phyloP scores from a whole-genome alignment of 2,113 vertebrate species.

The Caranx melampygus region DNA sequence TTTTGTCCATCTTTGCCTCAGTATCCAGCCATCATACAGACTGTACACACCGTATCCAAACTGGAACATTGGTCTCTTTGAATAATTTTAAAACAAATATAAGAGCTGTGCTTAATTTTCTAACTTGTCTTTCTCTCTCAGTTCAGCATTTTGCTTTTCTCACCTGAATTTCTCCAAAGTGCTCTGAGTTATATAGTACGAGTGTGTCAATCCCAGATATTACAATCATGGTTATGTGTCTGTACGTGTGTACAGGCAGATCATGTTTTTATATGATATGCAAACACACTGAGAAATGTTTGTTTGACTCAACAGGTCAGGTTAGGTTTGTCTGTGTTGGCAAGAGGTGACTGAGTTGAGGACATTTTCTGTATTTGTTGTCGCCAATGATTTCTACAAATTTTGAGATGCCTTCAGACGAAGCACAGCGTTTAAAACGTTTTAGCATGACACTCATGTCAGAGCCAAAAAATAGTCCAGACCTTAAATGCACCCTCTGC shows the following conservation, averaged over 20 bases:
- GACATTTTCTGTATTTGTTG: constrained; percentile 8
- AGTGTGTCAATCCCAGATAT: constrained; percentile 28
- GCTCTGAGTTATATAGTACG: constrained; percentile 1
- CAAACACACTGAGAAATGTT: constrained; percentile 39
- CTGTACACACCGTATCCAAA: background rate
- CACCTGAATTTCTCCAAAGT: constrained; percentile 11
- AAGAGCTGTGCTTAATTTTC: background rate
- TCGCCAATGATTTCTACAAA: constrained; percentile 18
- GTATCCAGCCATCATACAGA: background rate
- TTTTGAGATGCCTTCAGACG: constrained; percentile 35
- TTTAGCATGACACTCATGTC: constrained; percentile 43
- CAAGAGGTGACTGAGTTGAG: constrained; percentile 18
- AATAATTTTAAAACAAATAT: background rate
- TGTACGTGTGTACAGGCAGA: constrained; percentile 25
- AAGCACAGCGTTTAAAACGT: constrained; percentile 44
- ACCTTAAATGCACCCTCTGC: constrained; percentile 3
- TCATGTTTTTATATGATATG: constrained; percentile 28
- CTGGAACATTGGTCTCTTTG: background rate
- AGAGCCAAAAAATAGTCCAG: constrained; percentile 37
- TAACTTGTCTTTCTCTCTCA: background rate
- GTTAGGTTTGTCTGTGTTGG: constrained; percentile 20
- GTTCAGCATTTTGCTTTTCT: constrained; percentile 15
- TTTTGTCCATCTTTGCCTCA: background rate
- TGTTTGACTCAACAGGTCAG: constrained; percentile 4
- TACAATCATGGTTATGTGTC: constrained; percentile 28